phyloP scores from a whole-genome alignment of 2,888 invertebrate species.

The Margaritifera margaritifera region DNA sequence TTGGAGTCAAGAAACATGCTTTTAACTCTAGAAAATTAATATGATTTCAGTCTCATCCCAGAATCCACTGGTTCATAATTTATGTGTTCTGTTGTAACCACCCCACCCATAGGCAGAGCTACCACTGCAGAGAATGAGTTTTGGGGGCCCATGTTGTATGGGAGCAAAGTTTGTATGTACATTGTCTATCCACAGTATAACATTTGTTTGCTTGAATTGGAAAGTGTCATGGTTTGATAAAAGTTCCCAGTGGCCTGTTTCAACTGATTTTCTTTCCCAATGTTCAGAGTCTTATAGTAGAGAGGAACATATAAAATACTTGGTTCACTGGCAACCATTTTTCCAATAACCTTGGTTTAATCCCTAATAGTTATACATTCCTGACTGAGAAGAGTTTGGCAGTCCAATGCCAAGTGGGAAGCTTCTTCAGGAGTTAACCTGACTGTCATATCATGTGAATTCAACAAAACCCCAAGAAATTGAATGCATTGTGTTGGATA shows the following conservation, averaged over 20 bases:
- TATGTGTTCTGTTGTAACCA: not conserved
- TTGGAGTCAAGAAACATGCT: conserved; percentile 12
- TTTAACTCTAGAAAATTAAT: conserved; percentile 20
- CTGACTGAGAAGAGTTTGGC: too few species aligned
- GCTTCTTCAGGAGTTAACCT: too few species aligned
- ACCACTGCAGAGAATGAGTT: conserved; percentile 12
- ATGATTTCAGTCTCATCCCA: conserved; percentile 16
- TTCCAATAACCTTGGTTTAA: conserved; percentile 17
- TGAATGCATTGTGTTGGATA: conserved; percentile 17
- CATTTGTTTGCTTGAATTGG: conserved; percentile 4
- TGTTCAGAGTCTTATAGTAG: conserved; percentile 19
- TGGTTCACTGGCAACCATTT: conserved; percentile 23
- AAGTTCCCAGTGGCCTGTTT: conserved; percentile 19
- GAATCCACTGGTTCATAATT: conserved; percentile 6
- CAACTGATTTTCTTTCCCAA: conserved; percentile 15
- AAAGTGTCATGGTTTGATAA: conserved; percentile 19
- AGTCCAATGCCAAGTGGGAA: too few species aligned
- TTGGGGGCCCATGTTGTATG: not conserved
- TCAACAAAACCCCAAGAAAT: conserved; percentile 23
- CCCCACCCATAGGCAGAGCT: conserved; percentile 17
- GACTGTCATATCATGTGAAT: conserved; percentile 26
- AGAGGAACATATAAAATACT: conserved; percentile 19
- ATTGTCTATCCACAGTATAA: conserved; percentile 17
- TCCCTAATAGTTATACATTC: conserved; percentile 9
- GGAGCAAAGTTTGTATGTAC: not conserved